Evolutionary conservation across 1,140 invertebrate species (phyloP), one percentile per base, ranked within the genome.

Genomic region (Drosophila seguyi): DNA sequence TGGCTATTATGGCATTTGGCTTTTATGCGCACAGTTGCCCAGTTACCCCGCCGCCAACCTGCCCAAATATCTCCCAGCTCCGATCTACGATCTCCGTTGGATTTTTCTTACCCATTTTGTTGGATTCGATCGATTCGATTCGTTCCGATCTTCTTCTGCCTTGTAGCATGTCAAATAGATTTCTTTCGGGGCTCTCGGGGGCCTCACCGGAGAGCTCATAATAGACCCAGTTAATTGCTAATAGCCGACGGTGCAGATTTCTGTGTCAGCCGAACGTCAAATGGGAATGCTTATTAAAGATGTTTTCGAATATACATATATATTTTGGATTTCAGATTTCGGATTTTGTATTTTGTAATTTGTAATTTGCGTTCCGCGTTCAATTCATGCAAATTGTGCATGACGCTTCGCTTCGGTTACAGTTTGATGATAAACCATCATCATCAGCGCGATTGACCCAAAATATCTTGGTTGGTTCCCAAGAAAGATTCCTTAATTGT

Each of bases 161-260:
- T 90, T 90, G 75, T 90, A 90, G 85, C 85, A 90, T 80, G 86
- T 90, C 85, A 90, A 90, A 88, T 85, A 85, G 82, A 75, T 85
- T 81, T 90, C 75, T 73, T 55, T 55, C 14, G 52, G 52, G 52
- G 77, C 79, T 72, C 55, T 42, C 34, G 75, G 62, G 55, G 29
- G 72, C 73, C 52, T 42, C 66, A 47, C 22, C 39, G 63, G 48
- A 55, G 72, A 60, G 72, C 81, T 90, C 81, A 90, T 90, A 90
- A 90, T 90, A 90, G 86, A 83, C 85, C 85, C 85, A 90, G 85
- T 90, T 90, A 90, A 90, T 90, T 90, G 85, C 85, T 90, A 90
- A 90, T 90, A 90, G 85, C 85, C 85, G 84, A 90, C 85, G 85
- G 85, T 88, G 85, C 85, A 88, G 85, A 88, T 88, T 88, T 88